Evolutionary conservation across 2,113 vertebrate species (phyloP).

Genomic region (Anthoscopus minutus): DNA sequence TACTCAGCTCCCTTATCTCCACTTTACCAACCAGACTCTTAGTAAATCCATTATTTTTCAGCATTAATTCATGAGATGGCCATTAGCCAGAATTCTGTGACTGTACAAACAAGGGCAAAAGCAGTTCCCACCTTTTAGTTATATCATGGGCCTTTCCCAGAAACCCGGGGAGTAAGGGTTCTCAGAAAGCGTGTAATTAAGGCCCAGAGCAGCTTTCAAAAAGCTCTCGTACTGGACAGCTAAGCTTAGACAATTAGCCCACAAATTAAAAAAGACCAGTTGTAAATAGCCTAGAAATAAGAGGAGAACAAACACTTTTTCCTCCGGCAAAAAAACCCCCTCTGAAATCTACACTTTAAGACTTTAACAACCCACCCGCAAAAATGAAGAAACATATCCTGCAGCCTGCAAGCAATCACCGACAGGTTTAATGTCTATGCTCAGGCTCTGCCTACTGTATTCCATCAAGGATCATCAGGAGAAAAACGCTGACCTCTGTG

Average conservation of each 20-base stretch:
- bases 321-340: neutral
- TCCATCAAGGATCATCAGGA: neutral
- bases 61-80: slow-evolving; percentile 10
- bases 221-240: neutral
- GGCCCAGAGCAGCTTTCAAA: neutral
- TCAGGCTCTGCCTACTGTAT: neutral
- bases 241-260: neutral
- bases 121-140: neutral
- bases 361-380: neutral
- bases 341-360: neutral
- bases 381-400: neutral
- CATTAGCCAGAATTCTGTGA: neutral
- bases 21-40: slow-evolving; percentile 6
- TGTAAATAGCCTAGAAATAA: neutral
- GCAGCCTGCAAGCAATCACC: neutral
- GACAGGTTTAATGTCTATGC: neutral
- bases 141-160: neutral
- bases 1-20: slow-evolving; percentile 6
- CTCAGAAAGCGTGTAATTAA: neutral
- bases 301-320: neutral
- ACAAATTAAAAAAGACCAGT: neutral
- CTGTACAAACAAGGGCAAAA: neutral
- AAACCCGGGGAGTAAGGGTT: neutral
- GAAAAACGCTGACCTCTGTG: neutral
- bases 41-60: slow-evolving; percentile 24